Base-by-base conservation (phyloP, 2,888 invertebrate genomes). In the Petrophora chlorosata region DNA sequence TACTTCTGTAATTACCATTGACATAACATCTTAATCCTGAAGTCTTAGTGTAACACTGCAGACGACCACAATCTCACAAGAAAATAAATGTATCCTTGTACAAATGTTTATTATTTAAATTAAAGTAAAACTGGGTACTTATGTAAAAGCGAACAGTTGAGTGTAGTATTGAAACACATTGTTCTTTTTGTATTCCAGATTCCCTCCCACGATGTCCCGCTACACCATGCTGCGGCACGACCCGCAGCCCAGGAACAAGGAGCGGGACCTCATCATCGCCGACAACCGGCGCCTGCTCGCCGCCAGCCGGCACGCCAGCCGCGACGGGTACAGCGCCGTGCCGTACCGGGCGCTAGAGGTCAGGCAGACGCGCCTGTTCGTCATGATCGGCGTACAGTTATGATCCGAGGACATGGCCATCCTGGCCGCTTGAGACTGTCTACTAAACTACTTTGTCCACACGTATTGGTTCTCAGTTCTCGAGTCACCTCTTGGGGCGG, bases 221-320 rank as follows among this genome's bases (percentile, higher is more conserved):
- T 91, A 90, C 73, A 77, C 77, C 1, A 90, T 90, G 90, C 56
- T 88, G 53, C 23, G 33, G n/a, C 90, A 91, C 70, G 53, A 35
- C 8, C 85, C 71, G 28, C 82, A 74, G 61, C 46, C 53, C 2
- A 67, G 52, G 39, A 88, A 87, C 65, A 30, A 17, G 0, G 59
- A 56, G 9, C 77, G 87, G 2, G 35, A 9, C 38, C 61, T 54
- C 25, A 53, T 86, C 9, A 51, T 88, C 65, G 45, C 46, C 0
- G 74, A 75, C 34, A 80, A 73, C 64, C 34, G 46, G 39, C 16
- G 42, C 47, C 13, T n/a, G n/a, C n/a, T n/a, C n/a, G n/a, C n/a
- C n/a, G n/a, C n/a, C n/a, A n/a, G 46, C 53, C 8, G 47, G 40
- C 1, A 87, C 84, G 28, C 23, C 7, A 3, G 9, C 38, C 5